Conservation (phyloP, 1,140 invertebrate genomes). For the Drosophila bipectinata region DNA sequence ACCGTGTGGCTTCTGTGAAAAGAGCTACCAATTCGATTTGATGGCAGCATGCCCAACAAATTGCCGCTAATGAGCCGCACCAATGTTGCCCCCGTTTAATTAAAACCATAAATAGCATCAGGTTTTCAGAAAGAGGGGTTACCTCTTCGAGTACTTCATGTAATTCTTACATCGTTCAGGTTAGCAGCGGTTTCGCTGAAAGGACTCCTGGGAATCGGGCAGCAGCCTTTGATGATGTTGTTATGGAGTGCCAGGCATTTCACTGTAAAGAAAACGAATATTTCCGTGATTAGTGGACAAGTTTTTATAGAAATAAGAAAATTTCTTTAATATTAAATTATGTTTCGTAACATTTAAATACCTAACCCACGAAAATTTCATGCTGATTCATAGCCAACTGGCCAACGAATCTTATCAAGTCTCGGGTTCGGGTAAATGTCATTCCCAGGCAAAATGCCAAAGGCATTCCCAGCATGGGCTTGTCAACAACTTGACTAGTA, state of each 20-base stretch:
- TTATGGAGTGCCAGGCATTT: constrained; percentile 47
- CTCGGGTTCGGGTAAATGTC: constrained; percentile 63
- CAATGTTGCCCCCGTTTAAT: constrained; percentile 68
- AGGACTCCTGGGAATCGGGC: constrained; percentile 64
- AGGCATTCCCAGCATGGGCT: constrained; percentile 58
- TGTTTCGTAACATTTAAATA: neutral
- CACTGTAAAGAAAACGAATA: constrained; percentile 44
- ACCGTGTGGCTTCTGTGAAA: constrained; percentile 54
- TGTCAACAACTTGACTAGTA: constrained; percentile 52
- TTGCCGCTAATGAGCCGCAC: constrained; percentile 74
- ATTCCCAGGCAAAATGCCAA: constrained; percentile 62
- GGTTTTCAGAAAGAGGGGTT: constrained; percentile 8
- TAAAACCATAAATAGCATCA: constrained; percentile 71
- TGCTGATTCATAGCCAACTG: constrained; percentile 4
- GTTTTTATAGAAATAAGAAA: neutral
- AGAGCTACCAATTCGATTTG: constrained; percentile 52
- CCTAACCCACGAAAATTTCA: constrained; percentile 10
- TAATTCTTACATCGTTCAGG: constrained; percentile 21
- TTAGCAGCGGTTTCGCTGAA: constrained; percentile 41
- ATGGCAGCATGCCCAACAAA: constrained; percentile 71
- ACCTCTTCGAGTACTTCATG: constrained; percentile 13
- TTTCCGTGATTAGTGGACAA: constrained; percentile 7
- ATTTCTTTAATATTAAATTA: neutral
- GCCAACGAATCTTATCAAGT: constrained; percentile 33
- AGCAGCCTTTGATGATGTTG: constrained; percentile 55